Conservation (phyloP, 2,797 vertebrate species). For the Malacoraja senta region DNA sequence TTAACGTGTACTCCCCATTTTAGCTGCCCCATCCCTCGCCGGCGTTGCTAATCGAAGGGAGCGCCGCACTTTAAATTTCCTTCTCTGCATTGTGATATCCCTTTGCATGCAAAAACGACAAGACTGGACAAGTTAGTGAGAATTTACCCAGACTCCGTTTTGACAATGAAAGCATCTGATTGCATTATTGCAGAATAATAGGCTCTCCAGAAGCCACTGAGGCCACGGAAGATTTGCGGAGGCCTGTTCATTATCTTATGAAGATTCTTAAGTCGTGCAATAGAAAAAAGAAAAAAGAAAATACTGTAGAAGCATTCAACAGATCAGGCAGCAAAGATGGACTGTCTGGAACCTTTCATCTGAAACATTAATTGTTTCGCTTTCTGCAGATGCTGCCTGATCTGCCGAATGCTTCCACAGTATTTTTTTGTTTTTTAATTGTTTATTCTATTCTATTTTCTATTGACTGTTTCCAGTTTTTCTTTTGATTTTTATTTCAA, state of each 20-base stretch:
- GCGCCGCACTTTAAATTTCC: background rate
- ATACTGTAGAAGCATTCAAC: no score
- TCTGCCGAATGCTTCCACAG: no score
- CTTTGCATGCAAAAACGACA: background rate
- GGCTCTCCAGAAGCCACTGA: background rate
- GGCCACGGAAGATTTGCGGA: background rate
- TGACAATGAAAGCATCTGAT: background rate
- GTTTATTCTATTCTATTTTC: no score
- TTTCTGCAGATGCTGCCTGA: no score
- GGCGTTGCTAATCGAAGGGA: background rate
- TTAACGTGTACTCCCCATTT: background rate
- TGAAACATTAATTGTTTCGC: no score
- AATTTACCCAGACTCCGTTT: background rate
- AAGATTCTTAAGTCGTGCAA: no score
- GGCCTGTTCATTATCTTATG: background rate
- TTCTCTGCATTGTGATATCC: background rate
- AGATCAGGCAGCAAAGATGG: no score
- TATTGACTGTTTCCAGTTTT: no score
- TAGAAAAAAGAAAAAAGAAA: no score
- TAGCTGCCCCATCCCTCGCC: background rate
- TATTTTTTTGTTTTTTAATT: no score
- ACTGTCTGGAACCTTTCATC: no score
- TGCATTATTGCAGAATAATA: constrained; percentile 12
- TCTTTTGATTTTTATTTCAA: no score
- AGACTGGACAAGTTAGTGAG: background rate